Base-by-base conservation (phyloP, 1,140 invertebrate genomes). In the Ooceraea biroi region DNA sequence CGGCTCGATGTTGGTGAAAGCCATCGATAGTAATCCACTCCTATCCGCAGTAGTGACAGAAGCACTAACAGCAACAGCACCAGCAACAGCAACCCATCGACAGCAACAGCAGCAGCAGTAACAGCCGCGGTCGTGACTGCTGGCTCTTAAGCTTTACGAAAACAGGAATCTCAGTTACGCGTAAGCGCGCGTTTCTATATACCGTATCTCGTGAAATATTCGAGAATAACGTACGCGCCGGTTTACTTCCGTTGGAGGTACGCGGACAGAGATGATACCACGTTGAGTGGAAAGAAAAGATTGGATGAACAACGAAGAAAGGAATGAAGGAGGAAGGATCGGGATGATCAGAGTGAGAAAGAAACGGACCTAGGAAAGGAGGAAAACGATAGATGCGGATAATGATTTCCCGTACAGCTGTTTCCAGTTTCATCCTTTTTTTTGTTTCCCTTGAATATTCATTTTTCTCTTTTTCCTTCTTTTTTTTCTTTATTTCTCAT, bases 401-500 rank as follows among this genome's bases (percentile, higher is more conserved):
- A 36, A 36, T 76, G 65, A 85, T 36, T 84, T 50, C 46, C 55
- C 25, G 71, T 52, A 65, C 58, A 65, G 63, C 83, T 83, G 65
- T 68, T 84, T 71, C 52, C 66, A 73, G 46, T 60, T 63, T 76
- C 66, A 14, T 55, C 41, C 83, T 60, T 73, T 60, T 72, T 68
- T 71, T 57, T 69, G 48, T 50, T 48, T 19, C 25, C 60, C 65
- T 87, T 84, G 19, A 52, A 71, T 74, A 58, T 52, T 57, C 65
- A 52, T 60, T 36, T 19, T 74, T 25, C 61, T 22, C 50, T 69
- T 61, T 10, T 48, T 57, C 55, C 44, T 46, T 88, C 86, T 55
- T 57, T 88, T 86, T 89, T 87, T 88, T 82, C 85, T 68, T 85
- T 86, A 57, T 69, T 61, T 74, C 77, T 87, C 89, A 90, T 52